These are phyloP conservation scores for Melanostigma gelatinosum DNA, from an alignment of 2,113 vertebrate species.

Conservation along the genomic window DNA sequence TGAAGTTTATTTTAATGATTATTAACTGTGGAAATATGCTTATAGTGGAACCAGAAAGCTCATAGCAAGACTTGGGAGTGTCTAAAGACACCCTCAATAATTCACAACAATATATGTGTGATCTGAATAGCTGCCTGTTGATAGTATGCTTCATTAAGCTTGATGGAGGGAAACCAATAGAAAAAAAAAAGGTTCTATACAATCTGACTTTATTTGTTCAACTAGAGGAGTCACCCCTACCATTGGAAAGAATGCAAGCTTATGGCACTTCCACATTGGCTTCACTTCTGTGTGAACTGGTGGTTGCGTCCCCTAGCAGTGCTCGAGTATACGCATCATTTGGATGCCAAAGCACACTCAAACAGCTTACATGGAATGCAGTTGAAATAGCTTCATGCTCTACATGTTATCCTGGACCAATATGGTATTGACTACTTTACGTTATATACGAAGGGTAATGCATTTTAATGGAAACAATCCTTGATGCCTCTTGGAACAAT, in stretches of 20 bases:
- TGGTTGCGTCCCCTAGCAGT: too few relatives aligned
- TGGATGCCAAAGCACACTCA: too few relatives aligned
- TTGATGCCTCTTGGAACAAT: too few relatives aligned
- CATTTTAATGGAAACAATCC: too few relatives aligned
- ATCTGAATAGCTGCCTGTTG: background rate
- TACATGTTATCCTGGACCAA: too few relatives aligned
- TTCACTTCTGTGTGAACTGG: background rate
- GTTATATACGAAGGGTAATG: too few relatives aligned
- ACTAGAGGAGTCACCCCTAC: background rate
- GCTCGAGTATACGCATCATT: too few relatives aligned
- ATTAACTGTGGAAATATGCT: background rate
- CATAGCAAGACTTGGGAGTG: background rate
- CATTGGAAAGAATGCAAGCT: background rate
- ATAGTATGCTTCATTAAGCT: slow-evolving; percentile 2
- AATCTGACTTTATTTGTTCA: background rate
- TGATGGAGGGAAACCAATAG: too few relatives aligned
- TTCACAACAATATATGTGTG: background rate
- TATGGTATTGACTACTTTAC: too few relatives aligned
- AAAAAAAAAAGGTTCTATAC: background rate
- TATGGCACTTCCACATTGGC: background rate
- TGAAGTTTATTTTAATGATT: background rate
- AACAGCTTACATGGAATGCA: too few relatives aligned
- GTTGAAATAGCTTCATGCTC: too few relatives aligned
- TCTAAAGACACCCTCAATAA: background rate
- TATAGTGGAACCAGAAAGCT: background rate